A percentile compares a stretch with the other conserved stretches of the same genome.
Evolutionary conservation across 2,113 vertebrate genomes (phyloP).

Genomic region (Connochaetes taurinus): DNA sequence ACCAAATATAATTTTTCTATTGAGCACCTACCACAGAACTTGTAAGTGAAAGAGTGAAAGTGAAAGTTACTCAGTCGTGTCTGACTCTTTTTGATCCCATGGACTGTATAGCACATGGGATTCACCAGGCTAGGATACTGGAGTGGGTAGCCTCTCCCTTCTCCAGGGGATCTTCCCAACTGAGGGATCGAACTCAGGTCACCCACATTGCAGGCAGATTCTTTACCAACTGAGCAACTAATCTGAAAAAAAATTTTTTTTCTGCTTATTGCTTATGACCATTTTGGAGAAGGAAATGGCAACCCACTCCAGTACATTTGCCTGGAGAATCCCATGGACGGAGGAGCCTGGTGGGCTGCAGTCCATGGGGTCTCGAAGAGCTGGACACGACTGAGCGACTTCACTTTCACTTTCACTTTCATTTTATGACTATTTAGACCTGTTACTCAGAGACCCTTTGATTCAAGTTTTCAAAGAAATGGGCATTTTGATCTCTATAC

Average conservation of each 20-base stretch:
- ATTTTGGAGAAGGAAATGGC: neutral
- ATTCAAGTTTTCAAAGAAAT: neutral
- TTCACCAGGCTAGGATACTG: neutral
- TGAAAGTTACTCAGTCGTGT: neutral
- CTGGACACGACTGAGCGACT: no score
- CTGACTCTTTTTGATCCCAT: neutral
- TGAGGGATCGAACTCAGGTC: neutral
- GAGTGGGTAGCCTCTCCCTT: neutral
- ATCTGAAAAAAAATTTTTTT: no score
- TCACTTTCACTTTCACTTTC: no score
- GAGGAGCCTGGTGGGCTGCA: no score
- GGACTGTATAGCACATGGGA: neutral
- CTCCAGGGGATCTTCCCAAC: neutral
- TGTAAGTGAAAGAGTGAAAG: neutral
- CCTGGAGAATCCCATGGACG: no score
- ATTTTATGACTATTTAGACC: neutral
- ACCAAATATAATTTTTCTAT: neutral
- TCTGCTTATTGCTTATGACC: neutral
- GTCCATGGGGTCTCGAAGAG: rapidly evolving
- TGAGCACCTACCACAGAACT: neutral
- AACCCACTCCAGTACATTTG: no score
- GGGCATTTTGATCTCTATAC: neutral
- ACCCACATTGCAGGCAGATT: neutral
- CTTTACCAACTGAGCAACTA: neutral
- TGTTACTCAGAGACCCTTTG: neutral